Base-by-base conservation (phyloP, 2,113 vertebrate species). In the Gymnarchus niloticus region DNA sequence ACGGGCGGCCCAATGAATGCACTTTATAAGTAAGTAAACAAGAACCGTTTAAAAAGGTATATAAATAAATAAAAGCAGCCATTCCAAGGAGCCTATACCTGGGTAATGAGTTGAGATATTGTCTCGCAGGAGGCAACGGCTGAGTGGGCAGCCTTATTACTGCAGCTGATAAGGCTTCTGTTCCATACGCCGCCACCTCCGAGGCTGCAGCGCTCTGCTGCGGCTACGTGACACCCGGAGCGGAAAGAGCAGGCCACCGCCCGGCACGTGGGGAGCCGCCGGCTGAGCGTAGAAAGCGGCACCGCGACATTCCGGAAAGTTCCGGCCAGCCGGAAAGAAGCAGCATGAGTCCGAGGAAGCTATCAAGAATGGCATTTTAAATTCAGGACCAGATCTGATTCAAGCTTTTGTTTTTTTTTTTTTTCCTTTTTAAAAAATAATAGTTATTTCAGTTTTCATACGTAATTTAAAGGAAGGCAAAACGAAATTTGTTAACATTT, bases 1-100 rank as follows among this genome's bases (percentile, higher is more conserved):
- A 84, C 83, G 56, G 83, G 57, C 59, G 25, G 25, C 56, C 46
- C 83, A 83, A 78, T 80, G 73, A 83, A 84, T n/a, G 48, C 37
- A 80, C 49, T 82, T 37, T n/a, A 33, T 28, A 82, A 56, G 51
- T 51, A 56, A 82, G 49, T 54, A 81, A 81, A 82, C 80, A 82
- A 82, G 51, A 19, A 49, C 51, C 51, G 6, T 56, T 54, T 82
- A 80, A 52, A 81, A 85, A 86, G 86, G 85, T 84, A 87, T 86
- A 87, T 86, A 90, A 88, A 89, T 88, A 89, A 88, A 85, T 69
- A 81, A 85, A 84, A 52, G 85, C 56, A 69, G 37, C 73, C 86
- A 65, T 69, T 85, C 81, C 83, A 54, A 59, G 48, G 28, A 81
- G 83, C n/a, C 83, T 69, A 85, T 84, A 89, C 87, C 86, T 83